Conservation (phyloP, 2,113 vertebrate species). For the Neogale vison region DNA sequence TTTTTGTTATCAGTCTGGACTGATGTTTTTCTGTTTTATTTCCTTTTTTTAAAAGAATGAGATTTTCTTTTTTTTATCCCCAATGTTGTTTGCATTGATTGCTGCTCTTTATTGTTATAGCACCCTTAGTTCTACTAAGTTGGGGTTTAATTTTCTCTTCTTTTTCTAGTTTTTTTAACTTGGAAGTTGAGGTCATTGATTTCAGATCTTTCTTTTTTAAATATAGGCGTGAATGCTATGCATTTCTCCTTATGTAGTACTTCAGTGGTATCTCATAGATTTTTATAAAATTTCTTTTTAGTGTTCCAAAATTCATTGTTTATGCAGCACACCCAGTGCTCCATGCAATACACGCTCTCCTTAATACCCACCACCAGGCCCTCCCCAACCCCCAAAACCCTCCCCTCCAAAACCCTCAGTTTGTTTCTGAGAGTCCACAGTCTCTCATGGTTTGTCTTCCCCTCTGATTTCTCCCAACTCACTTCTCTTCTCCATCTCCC, state of each 20-base stretch:
- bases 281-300: no score
- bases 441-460: no score
- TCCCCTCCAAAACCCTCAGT: no score
- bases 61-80: background rate
- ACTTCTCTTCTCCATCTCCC: no score
- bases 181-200: background rate
- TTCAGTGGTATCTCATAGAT: background rate
- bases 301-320: no score
- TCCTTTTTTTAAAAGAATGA: background rate
- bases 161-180: background rate
- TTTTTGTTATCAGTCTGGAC: background rate
- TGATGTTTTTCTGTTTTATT: background rate
- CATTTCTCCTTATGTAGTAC: background rate
- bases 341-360: no score
- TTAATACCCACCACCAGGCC: no score
- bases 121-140: background rate
- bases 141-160: background rate
- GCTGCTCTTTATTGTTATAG: background rate
- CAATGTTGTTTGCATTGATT: background rate
- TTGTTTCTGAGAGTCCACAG: no score
- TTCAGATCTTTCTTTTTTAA: background rate
- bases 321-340: no score
- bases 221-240: background rate
- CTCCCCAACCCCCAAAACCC: no score
- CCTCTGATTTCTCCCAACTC: no score